Conservation (phyloP, 2,888 invertebrate species). For the Ectropis crepuscularia region DNA sequence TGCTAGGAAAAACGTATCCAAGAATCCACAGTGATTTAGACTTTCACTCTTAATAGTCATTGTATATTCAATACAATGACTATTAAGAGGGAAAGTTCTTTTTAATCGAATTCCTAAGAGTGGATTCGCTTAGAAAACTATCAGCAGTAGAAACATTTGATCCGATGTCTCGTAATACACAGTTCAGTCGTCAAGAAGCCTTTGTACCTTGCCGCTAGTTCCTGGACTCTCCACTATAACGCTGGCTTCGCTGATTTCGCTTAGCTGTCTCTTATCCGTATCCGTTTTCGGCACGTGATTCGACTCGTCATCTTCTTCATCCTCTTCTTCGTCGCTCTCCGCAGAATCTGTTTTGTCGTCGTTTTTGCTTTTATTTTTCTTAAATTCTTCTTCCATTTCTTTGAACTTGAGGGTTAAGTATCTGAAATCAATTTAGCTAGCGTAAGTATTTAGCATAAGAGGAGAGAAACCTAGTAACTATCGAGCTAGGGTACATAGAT, state of each 20-base stretch:
- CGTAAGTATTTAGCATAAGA: neutral
- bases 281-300: slow-evolving; percentile 46
- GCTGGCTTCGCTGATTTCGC: slow-evolving; percentile 62
- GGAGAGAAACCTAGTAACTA: too few relatives aligned
- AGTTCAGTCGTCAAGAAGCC: slow-evolving; percentile 57
- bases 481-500: too few relatives aligned
- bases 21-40: too few relatives aligned
- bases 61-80: too few relatives aligned
- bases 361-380: slow-evolving; percentile 86
- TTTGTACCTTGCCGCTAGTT: slow-evolving; percentile 73
- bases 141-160: slow-evolving; percentile 7
- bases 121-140: neutral
- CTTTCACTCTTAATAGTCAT: too few relatives aligned
- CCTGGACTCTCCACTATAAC: slow-evolving; percentile 72
- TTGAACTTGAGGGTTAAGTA: slow-evolving; percentile 93
- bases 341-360: slow-evolving; percentile 58
- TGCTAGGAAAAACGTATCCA: too few relatives aligned
- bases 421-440: slow-evolving; percentile 68
- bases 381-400: slow-evolving; percentile 93
- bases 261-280: slow-evolving; percentile 38
- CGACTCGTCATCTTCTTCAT: slow-evolving; percentile 51
- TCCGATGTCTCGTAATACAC: slow-evolving; percentile 8
- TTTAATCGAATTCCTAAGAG: neutral
- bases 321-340: slow-evolving; percentile 57
- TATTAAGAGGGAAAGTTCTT: neutral